Evolutionary conservation across 2,888 invertebrate genomes (phyloP), one percentile per base, ranked within the genome.

Genomic region (Eupithecia abbreviata): DNA sequence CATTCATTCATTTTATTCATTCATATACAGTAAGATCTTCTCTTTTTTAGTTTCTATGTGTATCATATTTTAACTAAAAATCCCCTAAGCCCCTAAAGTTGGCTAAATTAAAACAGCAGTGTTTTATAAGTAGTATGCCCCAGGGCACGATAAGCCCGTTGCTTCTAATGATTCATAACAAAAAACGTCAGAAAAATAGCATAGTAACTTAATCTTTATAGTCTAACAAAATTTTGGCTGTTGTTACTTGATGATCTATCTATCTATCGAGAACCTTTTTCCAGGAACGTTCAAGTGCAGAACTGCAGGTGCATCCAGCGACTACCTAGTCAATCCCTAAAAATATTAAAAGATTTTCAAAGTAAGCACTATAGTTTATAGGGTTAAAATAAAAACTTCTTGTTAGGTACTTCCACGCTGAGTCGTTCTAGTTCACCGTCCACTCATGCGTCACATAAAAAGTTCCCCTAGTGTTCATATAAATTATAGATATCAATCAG

Each of bases 91-190:
- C 30, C 41, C 1, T 69, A 65, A 69, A 12, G 18, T 49, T 62
- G 12, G n/a, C 18, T 71, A 74, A 67, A 47, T 73, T 41, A 73
- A 77, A 74, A 72, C 43, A 65, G 71, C 68, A 62, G 58, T 45
- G 58, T 13, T 71, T 69, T 74, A 30, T 72, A 75, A 74, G 65
- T 43, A 70, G 42, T 74, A 15, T 70, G 66, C 74, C 74, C 74
- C 69, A 74, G 43, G 74, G 77, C 74, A 51, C 47, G 58, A 68
- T 49, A 45, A 74, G 47, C 65, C 67, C 68, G 73, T 30, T 71
- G 41, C 58, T 55, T 58, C 18, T 77, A 49, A 51, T 72, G 55
- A 71, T 77, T 70, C 70, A 67, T 77, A 55, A 58, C 30, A 71
- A 6, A 66, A 10, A 69, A 49, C 47, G 47, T 18, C 47, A 47